Conservation (phyloP, 2,888 invertebrate genomes). For the Linhomoeus sp. region DNA sequence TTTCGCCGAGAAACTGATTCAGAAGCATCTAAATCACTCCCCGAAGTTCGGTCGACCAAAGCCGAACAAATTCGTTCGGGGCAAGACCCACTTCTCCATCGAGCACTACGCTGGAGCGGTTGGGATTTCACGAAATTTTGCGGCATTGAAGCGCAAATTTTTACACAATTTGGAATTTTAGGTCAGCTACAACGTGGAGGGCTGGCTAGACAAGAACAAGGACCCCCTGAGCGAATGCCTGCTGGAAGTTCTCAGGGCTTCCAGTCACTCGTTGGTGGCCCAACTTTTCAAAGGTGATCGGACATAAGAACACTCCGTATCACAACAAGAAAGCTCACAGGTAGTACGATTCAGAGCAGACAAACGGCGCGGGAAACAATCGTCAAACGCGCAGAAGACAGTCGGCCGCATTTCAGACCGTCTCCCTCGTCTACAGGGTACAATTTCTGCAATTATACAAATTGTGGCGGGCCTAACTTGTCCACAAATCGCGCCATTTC, state of each 20-base stretch:
- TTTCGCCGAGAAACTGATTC: conserved; percentile 17
- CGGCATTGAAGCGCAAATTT: not conserved
- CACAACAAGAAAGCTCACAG: too few relatives aligned
- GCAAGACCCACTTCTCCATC: conserved; percentile 16
- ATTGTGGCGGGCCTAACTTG: not conserved
- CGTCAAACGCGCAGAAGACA: too few relatives aligned
- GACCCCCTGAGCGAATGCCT: conserved; percentile 32
- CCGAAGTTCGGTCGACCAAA: conserved; percentile 21
- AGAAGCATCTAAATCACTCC: conserved; percentile 8
- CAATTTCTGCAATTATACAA: not conserved
- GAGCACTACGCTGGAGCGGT: conserved; percentile 33
- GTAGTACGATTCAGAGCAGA: too few relatives aligned
- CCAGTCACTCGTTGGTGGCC: conserved; percentile 14
- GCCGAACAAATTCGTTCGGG: conserved; percentile 12
- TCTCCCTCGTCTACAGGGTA: conserved; percentile 12
- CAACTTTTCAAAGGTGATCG: conserved; percentile 11
- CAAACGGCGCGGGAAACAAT: too few relatives aligned
- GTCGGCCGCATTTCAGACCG: conserved; percentile 7
- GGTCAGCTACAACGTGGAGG: conserved; percentile 32
- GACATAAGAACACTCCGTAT: too few relatives aligned
- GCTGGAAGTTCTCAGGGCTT: conserved; percentile 19
- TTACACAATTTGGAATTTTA: too few relatives aligned
- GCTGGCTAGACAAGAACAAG: conserved; percentile 35
- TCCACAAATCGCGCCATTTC: not conserved
- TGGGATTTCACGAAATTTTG: conserved; percentile 8